Evolutionary conservation across 1,140 invertebrate species (phyloP), one percentile per base, ranked within the genome.

Genomic region (Drosophila suzukii): DNA sequence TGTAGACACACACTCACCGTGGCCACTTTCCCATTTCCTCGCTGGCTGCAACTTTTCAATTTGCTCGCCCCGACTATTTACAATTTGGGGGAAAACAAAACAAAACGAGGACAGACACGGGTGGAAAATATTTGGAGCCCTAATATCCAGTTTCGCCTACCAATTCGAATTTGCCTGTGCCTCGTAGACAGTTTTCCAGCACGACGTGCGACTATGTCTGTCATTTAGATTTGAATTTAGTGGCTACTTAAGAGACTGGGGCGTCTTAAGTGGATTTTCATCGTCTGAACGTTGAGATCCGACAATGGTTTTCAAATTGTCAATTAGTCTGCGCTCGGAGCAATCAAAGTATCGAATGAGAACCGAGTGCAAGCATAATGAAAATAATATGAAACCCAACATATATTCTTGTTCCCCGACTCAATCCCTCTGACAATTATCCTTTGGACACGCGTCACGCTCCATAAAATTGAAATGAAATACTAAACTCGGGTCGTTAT

Each of bases 401-500:
- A 39, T 34, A 17, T 12, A 20, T 17, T 27, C 20, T 8, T 54
- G 20, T 27, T 27, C 3, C 15, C 17, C 44, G n/a, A 53, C 8
- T 39, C 43, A 55, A 53, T 59, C 54, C 67, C 61, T 30, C 13
- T 86, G 66, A 66, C 49, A 83, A 83, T 79, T 88, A 73, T 88
- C 79, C 79, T 66, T 82, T 88, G 75, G 75, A 63, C 82, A 79
- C 66, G 60, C 60, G 79, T 82, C 63, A 88, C 75, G 79, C 79
- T 76, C 72, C 71, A 86, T 86, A 88, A 86, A 88, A 73, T 65
- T 82, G 79, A 83, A 88, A 86, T 88, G 79, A 86, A 88, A 86
- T 76, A 88, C 75, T 88, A 76, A 82, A 88, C 67, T 88, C 70
- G 58, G 32, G 70, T 88, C 75, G 62, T 88, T 88, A 75, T 75